Evolutionary conservation across 2,113 vertebrate genomes (phyloP), one percentile per base, ranked within the genome.

Genomic region (Symphodus melops): DNA sequence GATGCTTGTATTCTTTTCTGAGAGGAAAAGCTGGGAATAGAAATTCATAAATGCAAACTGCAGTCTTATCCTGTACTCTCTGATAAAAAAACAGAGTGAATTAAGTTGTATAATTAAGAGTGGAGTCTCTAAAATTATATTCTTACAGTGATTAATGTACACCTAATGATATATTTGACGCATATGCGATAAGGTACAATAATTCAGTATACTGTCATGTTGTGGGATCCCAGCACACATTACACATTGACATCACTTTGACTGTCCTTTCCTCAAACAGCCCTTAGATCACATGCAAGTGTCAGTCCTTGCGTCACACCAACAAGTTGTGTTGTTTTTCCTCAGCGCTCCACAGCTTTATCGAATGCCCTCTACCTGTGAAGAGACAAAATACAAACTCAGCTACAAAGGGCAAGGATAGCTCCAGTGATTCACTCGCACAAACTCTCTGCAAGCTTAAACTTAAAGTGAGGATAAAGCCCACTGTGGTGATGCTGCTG

Each of bases 301-400:
- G 59, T 84, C 57, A 39, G 70, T 77, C 68, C 63, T 77, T 52
- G 68, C 81, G 49, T 36, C 72, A 41, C 62, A 68, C 64, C 55
- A 36, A 67, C 71, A 55, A 28, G 55, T 83, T 79, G 79, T 59
- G 21, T 77, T 59, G 72, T 70, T 70, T 70, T 67, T 83, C 64
- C 33, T n/a, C 56, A 73, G 60, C 54, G 28, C 52, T 75, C n/a
- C 72, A 63, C 77, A 60, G 12, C 65, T 68, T 14, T 33, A 79
- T 59, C 16, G 56, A 4, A 5, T 4, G 5, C 69, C 68, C 55
- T 77, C 51, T 55, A 44, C 82, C 92, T 92, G 89, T 21, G 41
- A 80, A 75, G 75, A 76, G 51, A 88, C 73, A 89, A 69, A 84
- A 77, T 73, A 83, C 57, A 84, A 56, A 85, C 58, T 72, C 64